Evolutionary conservation across 2,113 vertebrate species (phyloP).

Genomic region (Mus musculus): DNA sequence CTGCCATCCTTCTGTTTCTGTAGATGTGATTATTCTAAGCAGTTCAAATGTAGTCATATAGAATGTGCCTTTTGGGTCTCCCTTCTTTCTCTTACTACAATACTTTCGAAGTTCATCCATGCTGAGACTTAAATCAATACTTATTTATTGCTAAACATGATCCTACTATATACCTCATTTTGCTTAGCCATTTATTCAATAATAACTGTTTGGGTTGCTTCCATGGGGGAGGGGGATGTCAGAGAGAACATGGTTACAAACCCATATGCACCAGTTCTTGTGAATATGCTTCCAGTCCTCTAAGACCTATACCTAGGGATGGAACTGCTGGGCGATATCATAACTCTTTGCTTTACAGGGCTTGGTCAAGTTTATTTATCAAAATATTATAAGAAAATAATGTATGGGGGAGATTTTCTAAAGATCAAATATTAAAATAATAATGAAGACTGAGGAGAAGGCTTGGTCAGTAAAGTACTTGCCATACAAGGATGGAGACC

Average conservation of each 20-base stretch:
- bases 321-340: not conserved
- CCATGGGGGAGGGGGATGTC: not conserved
- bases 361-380: conserved; percentile 25
- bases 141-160: conserved; percentile 37
- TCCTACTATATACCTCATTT: not conserved
- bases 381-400: not conserved
- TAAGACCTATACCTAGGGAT: not conserved
- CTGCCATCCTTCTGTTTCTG: not conserved
- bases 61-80: not conserved
- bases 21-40: not conserved
- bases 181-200: conserved; percentile 10
- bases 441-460: not conserved
- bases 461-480: not conserved
- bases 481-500: not conserved
- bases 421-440: conserved; percentile 23
- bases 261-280: not conserved
- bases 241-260: not conserved
- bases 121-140: not conserved
- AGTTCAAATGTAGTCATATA: conserved; percentile 7
- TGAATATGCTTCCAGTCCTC: conserved; percentile 24
- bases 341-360: not conserved
- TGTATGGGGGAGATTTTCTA: not conserved
- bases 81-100: conserved; percentile 16
- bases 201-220: not conserved
- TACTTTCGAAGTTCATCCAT: conserved; percentile 3